Evolutionary conservation across 2,888 invertebrate genomes (phyloP), one percentile per base, ranked within the genome.

Genomic region (Charanyca ferruginea): DNA sequence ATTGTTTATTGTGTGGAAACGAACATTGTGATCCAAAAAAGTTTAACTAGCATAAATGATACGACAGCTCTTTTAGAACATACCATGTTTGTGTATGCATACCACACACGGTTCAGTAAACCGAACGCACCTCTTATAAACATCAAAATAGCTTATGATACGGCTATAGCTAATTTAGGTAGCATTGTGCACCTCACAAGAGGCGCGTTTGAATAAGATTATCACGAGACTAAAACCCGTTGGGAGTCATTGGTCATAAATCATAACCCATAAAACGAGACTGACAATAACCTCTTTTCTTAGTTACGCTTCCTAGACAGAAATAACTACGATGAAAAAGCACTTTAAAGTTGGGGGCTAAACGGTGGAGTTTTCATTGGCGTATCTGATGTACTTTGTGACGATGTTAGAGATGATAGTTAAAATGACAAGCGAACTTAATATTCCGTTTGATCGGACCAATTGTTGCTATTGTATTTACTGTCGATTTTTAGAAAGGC

Each of bases 201-300:
- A 92, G 91, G 90, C 85, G 89, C 88, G 90, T 88, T 88, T 94
- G 93, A 95, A 94, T 94, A 91, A 94, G 94, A 95, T 95, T 95
- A 95, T 93, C 94, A 93, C 84, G 89, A 88, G 87, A 86, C 88
- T 86, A 91, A 89, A 94, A 91, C 93, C 95, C 94, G 94, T 95
- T 94, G 95, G 95, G 94, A 95, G 94, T 94, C 95, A 93, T 91
- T 89, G 92, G 90, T 95, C 95, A 95, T 95, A 95, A 95, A 95
- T 95, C 95, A 95, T 95, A 94, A 91, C 93, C 93, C 94, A 94
- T 95, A 95, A 95, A 94, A 94, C 89, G 91, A 91, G 89, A 89
- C 94, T 93, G 94, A 95, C 95, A 94, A 94, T 94, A 90, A 91
- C 91, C 91, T 93, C 89, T 91, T 90, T 91, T 92, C 91, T 88